Evolutionary conservation across 2,797 vertebrate genomes (phyloP), one percentile per base, ranked within the genome.

Genomic region (Tenualosa thibaudeaui): DNA sequence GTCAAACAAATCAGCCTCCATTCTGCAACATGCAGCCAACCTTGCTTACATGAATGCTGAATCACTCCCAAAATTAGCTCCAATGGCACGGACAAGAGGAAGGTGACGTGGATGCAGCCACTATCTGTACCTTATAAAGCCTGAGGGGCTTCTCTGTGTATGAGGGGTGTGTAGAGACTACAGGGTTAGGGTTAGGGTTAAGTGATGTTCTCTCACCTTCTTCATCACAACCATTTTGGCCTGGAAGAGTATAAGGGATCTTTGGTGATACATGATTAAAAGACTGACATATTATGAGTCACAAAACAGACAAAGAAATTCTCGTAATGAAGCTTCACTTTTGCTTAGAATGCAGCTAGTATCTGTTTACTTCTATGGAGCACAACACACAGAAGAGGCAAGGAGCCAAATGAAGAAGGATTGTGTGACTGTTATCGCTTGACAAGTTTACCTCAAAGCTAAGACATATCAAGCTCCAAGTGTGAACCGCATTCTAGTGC

Each of bases 51-150:
- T 46, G 9, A 46, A 22, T 78, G 71, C 71, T 78, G 71, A 46
- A 78, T 43, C 71, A 78, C 40, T 46, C 40, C 71, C 37, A 78
- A 22, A 78, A 43, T 22, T 43, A 78, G 71, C 71, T 40, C 43
- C 40, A 78, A 46, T 2, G 19, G 40, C 71, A 78, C 17, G 17
- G 71, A 78, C 71, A 5, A 9, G 37, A 12, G 15, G 40, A 40
- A 22, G 43, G 40, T 22, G 37, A 43, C 15, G 17, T 43, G 40
- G 37, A 78, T 22, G 71, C 17, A 19, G 71, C 40, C 71, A 46
- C 46, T 78, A 78, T 46, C 71, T 43, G 17, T 37, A 78, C 71
- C 71, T 78, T 78, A 78, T 78, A 78, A 78, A 78, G n/a, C n/a
- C 58, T 62, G 58, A 2, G 19, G 71, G 13, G 15, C 31, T 43